Evolutionary conservation across 2,888 invertebrate genomes (phyloP).

Genomic region (Myopa tessellatipennis): DNA sequence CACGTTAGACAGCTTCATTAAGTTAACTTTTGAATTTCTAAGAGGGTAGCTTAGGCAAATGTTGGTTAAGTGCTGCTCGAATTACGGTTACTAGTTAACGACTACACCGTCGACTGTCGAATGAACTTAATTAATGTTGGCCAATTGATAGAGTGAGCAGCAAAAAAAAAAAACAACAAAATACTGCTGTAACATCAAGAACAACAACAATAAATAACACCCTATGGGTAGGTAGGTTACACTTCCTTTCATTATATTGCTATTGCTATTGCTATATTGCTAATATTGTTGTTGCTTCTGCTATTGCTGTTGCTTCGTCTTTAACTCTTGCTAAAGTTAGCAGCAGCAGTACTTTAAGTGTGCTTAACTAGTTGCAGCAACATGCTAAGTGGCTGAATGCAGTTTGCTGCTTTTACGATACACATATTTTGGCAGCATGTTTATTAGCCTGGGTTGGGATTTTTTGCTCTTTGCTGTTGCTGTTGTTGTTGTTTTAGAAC

Average conservation of each 20-base stretch:
- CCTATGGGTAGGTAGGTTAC: not conserved
- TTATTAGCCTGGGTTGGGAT: not conserved
- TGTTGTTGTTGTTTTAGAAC: not conserved
- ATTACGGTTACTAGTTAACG: too few relatives aligned
- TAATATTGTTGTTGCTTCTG: not conserved
- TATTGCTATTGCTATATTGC: not conserved
- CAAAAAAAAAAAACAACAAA: not conserved
- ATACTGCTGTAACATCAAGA: not conserved
- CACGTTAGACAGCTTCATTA: not conserved
- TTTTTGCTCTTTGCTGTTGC: not conserved
- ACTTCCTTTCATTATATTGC: not conserved
- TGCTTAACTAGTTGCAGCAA: not conserved
- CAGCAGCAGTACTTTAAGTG: not conserved
- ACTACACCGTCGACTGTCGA: not conserved
- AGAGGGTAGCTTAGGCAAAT: not conserved
- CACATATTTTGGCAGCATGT: conserved; percentile 1
- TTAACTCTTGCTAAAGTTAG: too few relatives aligned
- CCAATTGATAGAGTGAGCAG: not conserved
- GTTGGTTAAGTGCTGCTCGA: too few relatives aligned
- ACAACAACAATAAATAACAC: conserved; percentile 2
- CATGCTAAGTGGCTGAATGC: conserved; percentile 1
- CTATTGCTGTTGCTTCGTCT: too few relatives aligned
- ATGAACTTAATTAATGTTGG: conserved; percentile 5
- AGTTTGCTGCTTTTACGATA: not conserved
- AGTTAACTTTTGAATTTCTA: conserved; percentile 3